Base-by-base conservation (phyloP, 2,797 vertebrate species). In the Diplodus sargus region DNA sequence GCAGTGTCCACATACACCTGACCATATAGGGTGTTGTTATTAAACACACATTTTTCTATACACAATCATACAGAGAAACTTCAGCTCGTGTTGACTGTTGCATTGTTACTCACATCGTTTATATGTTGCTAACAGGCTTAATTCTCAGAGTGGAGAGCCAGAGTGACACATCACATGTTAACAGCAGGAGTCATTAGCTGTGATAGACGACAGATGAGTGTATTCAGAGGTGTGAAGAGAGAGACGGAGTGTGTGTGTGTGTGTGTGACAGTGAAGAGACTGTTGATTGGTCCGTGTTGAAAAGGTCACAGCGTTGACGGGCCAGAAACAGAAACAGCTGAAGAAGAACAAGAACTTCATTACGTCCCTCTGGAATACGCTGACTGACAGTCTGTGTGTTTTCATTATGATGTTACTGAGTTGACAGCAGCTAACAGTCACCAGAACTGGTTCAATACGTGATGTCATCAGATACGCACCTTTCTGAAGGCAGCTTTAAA, bases 231-330 rank as follows among this genome's bases (percentile, higher is more conserved):
- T 78, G 83, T 79, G 61, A 79, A 51, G 48, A 63, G 66, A 56
- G 68, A 48, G 73, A 28, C 4, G 2, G 30, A 16, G 43, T 42
- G 57, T 22, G 74, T 74, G 80, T 76, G 43, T 42, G 57, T 22
- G 74, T 74, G 80, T 76, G 70, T 52, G 81, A 72, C 20, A 52
- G 76, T 47, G 54, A 70, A 65, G 68, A 54, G 54, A 12, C 11
- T 4, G 51, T 39, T 70, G 72, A 86, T 72, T 13, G 4, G 70
- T 16, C 12, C 1, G 5, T 62, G 83, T 51, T 83, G 81, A 85
- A 83, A 85, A 88, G 90, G 79, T 88, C 77, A 77, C 28, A 49
- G 48, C 12, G 81, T 23, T 64, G 73, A 78, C 7, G 2, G 2
- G 72, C 52, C 25, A 69, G 48, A 39, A 74, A 57, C 18, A 60